Evolutionary conservation across 2,113 vertebrate species (phyloP).

Genomic region (Corythornis cristatus): DNA sequence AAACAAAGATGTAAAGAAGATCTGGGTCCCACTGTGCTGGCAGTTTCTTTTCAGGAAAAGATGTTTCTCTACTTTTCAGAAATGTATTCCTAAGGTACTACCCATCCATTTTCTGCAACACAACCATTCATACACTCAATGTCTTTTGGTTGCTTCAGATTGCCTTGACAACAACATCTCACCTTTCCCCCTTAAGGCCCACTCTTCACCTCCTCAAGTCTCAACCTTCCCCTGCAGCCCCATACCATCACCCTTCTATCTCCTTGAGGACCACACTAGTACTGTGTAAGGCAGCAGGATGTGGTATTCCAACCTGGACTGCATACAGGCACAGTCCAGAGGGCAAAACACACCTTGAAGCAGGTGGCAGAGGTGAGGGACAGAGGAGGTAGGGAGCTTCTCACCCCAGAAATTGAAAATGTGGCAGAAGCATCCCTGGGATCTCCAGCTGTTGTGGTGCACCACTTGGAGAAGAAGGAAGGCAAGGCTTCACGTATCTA

Average conservation of each 20-base stretch:
- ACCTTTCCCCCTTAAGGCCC: neutral
- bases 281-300: neutral
- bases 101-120: neutral
- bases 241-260: neutral
- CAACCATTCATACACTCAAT: accelerated
- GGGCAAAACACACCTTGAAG: neutral
- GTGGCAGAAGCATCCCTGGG: neutral
- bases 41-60: neutral
- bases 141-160: neutral
- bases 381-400: neutral
- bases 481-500: neutral
- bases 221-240: neutral
- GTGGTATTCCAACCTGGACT: neutral
- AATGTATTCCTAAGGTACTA: neutral
- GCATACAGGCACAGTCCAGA: neutral
- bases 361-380: neutral
- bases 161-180: neutral
- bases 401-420: neutral
- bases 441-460: neutral
- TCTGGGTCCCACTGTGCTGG: neutral
- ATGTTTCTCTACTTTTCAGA: neutral
- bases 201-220: neutral
- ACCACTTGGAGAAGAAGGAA: neutral
- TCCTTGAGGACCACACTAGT: neutral
- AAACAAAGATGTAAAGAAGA: neutral